Conservation (phyloP, 2,797 vertebrate species). For the Enteromius mattozi region DNA sequence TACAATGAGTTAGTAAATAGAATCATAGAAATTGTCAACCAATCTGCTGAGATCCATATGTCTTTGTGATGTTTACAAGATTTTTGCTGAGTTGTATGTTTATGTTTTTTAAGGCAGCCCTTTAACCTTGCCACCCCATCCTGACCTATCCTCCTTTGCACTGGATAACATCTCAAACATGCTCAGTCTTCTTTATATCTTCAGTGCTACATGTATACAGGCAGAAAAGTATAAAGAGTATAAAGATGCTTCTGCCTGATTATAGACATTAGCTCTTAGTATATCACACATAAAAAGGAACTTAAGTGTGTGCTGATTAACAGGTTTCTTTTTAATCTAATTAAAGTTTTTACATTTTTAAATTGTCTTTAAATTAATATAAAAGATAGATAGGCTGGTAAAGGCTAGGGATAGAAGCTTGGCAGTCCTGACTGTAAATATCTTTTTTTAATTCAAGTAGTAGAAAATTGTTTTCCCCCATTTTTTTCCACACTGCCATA, state of each 20-base stretch:
- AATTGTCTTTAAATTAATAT: not conserved
- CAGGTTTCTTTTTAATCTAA: not conserved
- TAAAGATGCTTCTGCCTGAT: slow-evolving; percentile 27
- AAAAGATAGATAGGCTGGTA: not conserved
- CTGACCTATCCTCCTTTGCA: not conserved
- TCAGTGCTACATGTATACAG: slow-evolving; percentile 47
- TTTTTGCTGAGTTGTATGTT: slow-evolving; percentile 29
- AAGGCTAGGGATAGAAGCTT: not conserved
- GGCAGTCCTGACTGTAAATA: not conserved
- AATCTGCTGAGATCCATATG: slow-evolving; percentile 13
- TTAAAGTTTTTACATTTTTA: not conserved
- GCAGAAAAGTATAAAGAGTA: slow-evolving; percentile 35
- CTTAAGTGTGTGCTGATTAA: not conserved
- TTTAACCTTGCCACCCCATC: slow-evolving; percentile 31
- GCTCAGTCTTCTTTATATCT: not conserved
- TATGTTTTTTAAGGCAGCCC: slow-evolving; percentile 32
- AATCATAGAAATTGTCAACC: slow-evolving; percentile 16
- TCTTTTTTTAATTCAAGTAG: slow-evolving; percentile 2
- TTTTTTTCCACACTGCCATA: slow-evolving; percentile 44
- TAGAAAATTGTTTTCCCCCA: not conserved
- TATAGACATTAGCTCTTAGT: slow-evolving; percentile 22
- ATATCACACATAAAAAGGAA: not conserved
- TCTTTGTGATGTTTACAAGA: slow-evolving; percentile 28
- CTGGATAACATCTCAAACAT: slow-evolving; percentile 15
- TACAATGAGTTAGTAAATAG: not conserved